Conservation (phyloP, 2,113 vertebrate species). For the Ictalurus punctatus region DNA sequence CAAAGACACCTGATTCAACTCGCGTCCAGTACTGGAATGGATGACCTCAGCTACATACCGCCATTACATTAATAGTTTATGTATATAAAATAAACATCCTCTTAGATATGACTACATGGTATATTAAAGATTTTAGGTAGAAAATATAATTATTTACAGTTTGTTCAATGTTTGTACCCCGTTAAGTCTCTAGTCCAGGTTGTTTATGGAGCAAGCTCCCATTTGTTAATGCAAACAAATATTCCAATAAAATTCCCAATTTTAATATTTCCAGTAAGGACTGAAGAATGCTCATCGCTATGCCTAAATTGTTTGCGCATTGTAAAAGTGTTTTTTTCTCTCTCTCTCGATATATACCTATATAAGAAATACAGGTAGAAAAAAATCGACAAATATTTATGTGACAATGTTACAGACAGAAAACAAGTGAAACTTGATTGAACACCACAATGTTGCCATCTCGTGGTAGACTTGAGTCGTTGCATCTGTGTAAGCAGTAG, state of each 20-base stretch:
- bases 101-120: constrained; percentile 25
- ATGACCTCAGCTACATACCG: no score
- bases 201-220: constrained; percentile 15
- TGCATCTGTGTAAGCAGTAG: constrained; percentile 5
- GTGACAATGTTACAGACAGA: not conserved
- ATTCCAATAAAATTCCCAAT: constrained; percentile 43
- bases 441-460: constrained; percentile 63
- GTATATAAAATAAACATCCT: constrained; percentile 32
- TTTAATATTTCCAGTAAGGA: constrained; percentile 7
- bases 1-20: not conserved
- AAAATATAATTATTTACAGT: constrained; percentile 30
- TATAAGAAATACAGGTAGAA: not conserved
- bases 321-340: not conserved
- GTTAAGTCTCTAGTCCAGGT: constrained; percentile 24
- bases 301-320: not conserved
- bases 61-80: constrained; percentile 14
- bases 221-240: constrained; percentile 37
- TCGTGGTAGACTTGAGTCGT: constrained; percentile 55
- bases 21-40: not conserved
- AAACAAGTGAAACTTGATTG: not conserved
- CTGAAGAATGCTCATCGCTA: not conserved
- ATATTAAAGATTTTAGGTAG: constrained; percentile 26
- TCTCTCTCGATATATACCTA: not conserved
- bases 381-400: not conserved
- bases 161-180: constrained; percentile 16